These are phyloP conservation scores for Papilio xuthus DNA, from an alignment of 1,140 invertebrate species.

Conservation along the genomic window DNA sequence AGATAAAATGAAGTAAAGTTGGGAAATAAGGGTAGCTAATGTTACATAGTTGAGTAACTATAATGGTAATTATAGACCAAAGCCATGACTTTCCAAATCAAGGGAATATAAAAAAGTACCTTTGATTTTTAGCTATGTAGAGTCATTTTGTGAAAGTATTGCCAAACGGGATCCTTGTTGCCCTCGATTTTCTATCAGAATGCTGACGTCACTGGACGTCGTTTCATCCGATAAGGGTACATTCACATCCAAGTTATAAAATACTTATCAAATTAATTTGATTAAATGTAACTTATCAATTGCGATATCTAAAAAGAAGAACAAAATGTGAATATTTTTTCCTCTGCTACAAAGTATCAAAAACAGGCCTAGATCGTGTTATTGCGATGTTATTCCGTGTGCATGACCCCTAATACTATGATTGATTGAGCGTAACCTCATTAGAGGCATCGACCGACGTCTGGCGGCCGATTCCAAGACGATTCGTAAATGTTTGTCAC, in stretches of 20 bases:
- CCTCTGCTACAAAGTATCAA: neutral
- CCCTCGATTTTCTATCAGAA: neutral
- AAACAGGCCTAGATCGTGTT: neutral
- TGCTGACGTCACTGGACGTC: slow-evolving; percentile 12
- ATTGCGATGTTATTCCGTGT: neutral
- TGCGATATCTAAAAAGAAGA: neutral
- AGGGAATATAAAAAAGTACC: neutral
- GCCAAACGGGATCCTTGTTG: neutral
- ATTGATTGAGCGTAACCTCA: slow-evolving; percentile 18
- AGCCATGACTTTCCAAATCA: neutral
- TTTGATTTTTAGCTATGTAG: neutral
- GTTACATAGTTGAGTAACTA: no score
- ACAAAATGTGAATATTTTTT: neutral
- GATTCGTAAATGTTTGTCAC: slow-evolving; percentile 10
- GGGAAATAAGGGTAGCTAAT: no score
- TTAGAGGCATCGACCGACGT: neutral
- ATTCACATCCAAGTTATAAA: neutral
- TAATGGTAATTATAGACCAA: no score
- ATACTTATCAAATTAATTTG: neutral
- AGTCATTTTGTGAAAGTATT: neutral
- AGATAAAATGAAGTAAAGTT: no score
- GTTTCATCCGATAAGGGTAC: neutral
- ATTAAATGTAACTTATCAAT: no score
- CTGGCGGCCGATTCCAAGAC: neutral
- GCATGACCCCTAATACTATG: neutral